Evolutionary conservation across 1,140 invertebrate species (phyloP), one percentile per base, ranked within the genome.

Genomic region (Aphidius ervi): DNA sequence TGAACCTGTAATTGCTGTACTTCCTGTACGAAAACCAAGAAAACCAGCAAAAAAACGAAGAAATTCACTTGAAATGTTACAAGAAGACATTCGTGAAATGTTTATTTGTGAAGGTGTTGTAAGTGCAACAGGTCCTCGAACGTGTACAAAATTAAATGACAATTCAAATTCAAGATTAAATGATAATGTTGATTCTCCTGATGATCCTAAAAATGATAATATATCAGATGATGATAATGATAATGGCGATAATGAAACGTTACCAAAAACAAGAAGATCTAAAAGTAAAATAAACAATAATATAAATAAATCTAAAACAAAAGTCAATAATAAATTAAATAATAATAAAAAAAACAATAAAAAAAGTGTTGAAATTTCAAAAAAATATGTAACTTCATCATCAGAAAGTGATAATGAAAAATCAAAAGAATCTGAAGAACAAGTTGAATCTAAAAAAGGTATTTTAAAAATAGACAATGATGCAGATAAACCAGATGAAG

Each of bases 11-110:
- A 52, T 0, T 41, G n/a, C 2, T 42, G 65, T 10, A 48, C 61
- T 7, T 9, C 40, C 1, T 16, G 31, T 1, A 56, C 61, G 37
- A 56, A 63, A 64, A 40, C 48, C 52, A 56, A 58, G 37, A 57
- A 42, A 40, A 50, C 47, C 31, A 39, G 63, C 6, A 58, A 70
- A 41, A 9, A 10, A 37, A 20, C 55, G 16, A 59, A 65, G 46
- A 61, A 77, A 75, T 61, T 86, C 87, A 65, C 67, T 89, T 46
- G 81, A 85, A 64, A 79, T 81, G 67, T 74, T 88, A 7, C 86
- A 88, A 48, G 84, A 86, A 62, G 86, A 88, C 67, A 83, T 88
- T 46, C 79, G 83, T 62, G 85, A 87, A 63, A 87, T 87, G 83
- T 87, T 87, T 67, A 85, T 87, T 46, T 80, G 81, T 59, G 81